A percentile compares a stretch with the other conserved stretches of the same genome.
Conservation (phyloP, 2,888 invertebrate species). For the Julus scanicus region DNA sequence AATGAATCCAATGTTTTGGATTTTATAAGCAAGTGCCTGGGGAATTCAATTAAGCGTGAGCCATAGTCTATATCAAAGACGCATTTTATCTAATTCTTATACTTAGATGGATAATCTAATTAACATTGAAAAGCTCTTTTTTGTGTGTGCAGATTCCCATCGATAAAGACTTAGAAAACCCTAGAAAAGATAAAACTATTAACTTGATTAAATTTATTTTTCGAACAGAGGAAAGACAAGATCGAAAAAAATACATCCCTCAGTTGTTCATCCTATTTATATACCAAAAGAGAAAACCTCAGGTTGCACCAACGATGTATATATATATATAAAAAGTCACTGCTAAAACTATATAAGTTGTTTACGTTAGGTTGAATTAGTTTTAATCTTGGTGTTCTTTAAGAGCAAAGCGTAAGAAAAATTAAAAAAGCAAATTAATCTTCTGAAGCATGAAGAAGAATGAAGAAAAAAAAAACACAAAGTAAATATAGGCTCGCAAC, state of each 20-base stretch:
- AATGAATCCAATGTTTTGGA: background rate
- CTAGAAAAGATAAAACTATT: slow-evolving; percentile 28
- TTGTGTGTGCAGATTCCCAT: background rate
- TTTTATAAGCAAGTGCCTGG: background rate
- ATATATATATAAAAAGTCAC: background rate
- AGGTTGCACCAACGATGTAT: too few species aligned
- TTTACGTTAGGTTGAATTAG: slow-evolving; percentile 48
- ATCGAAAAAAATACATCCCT: background rate
- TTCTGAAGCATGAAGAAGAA: slow-evolving; percentile 41
- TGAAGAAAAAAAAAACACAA: background rate
- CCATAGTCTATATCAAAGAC: background rate
- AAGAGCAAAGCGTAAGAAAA: slow-evolving; percentile 48
- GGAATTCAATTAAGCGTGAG: slow-evolving; percentile 47
- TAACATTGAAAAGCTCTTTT: slow-evolving; percentile 42
- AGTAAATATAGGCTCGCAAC: background rate
- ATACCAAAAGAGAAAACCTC: background rate
- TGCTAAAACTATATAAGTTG: slow-evolving; percentile 50
- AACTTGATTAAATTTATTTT: slow-evolving; percentile 41
- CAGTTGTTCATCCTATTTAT: background rate
- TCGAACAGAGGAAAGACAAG: slow-evolving; percentile 1
- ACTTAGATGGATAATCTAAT: slow-evolving; percentile 45
- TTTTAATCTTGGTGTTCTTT: slow-evolving; percentile 42
- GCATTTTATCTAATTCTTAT: slow-evolving; percentile 47
- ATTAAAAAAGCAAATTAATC: slow-evolving; percentile 49
- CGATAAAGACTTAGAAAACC: slow-evolving; percentile 28